Percentiles rank a stretch among this genome's conserved stretches.
These are phyloP conservation scores for Actinemys pallida DNA, from an alignment of 2,113 vertebrate species.

Conservation along the genomic window DNA sequence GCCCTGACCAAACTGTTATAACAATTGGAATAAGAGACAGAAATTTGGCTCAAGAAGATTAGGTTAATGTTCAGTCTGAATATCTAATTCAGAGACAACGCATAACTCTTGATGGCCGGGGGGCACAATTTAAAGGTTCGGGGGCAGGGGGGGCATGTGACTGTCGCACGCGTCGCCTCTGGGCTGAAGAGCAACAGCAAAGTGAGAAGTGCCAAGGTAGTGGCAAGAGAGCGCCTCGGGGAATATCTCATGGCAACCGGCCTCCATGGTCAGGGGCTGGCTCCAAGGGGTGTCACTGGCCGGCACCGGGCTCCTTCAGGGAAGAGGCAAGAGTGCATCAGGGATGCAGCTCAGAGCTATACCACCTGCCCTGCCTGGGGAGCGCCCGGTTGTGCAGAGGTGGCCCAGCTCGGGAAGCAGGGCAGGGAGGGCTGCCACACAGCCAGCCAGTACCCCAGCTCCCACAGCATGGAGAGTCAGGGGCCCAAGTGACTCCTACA, in stretches of 20 bases:
- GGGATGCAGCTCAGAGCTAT: neutral
- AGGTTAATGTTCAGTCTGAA: neutral
- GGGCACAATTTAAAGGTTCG: neutral
- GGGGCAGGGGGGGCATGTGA: neutral
- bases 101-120: neutral
- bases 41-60: neutral
- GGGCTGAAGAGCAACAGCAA: neutral
- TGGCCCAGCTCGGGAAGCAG: neutral
- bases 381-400: neutral
- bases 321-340: neutral
- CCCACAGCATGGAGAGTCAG: neutral
- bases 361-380: neutral
- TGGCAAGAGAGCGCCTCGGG: no score
- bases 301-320: neutral
- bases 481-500: no score
- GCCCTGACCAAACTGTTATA: neutral
- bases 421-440: neutral
- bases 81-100: neutral
- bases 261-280: neutral
- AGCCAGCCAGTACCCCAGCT: neutral
- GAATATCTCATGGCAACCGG: no score
- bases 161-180: no score
- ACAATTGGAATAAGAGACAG: constrained; percentile 17
- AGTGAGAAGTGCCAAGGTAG: neutral
- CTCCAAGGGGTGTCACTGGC: neutral